phyloP scores from a whole-genome alignment of 2,888 invertebrate genomes.

The Apamea anceps region DNA sequence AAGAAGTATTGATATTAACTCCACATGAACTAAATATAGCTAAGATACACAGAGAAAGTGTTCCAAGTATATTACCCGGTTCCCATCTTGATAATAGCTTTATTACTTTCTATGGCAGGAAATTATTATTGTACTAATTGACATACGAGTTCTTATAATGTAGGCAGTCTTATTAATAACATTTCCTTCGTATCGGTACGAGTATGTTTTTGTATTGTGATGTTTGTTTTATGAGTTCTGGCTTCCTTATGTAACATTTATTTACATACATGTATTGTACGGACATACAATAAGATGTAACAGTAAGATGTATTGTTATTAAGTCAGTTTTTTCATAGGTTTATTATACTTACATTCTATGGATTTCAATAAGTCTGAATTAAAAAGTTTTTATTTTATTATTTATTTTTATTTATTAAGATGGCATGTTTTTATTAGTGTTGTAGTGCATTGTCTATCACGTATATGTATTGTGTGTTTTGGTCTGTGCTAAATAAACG shows the following conservation, averaged over 20 bases:
- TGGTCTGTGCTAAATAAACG: too few relatives aligned
- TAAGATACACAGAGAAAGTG: constrained; percentile 44
- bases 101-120: constrained; percentile 57
- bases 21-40: background rate
- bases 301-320: too few relatives aligned
- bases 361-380: too few relatives aligned
- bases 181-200: background rate
- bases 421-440: background rate
- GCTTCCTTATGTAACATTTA: background rate
- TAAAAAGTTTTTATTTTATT: too few relatives aligned
- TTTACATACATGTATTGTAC: background rate
- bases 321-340: too few relatives aligned
- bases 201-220: constrained; percentile 3
- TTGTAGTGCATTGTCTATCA: background rate
- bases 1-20: background rate
- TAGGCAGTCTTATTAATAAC: constrained; percentile 17
- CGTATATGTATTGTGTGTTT: too few relatives aligned
- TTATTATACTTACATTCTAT: too few relatives aligned
- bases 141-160: constrained; percentile 28
- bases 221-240: constrained; percentile 1
- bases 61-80: constrained; percentile 23
- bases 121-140: constrained; percentile 54
- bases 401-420: too few relatives aligned
- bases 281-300: too few relatives aligned
- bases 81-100: constrained; percentile 45